These are phyloP conservation scores for Ophthalmolycus amberensis DNA, from an alignment of 2,113 vertebrate species.

Conservation along the genomic window DNA sequence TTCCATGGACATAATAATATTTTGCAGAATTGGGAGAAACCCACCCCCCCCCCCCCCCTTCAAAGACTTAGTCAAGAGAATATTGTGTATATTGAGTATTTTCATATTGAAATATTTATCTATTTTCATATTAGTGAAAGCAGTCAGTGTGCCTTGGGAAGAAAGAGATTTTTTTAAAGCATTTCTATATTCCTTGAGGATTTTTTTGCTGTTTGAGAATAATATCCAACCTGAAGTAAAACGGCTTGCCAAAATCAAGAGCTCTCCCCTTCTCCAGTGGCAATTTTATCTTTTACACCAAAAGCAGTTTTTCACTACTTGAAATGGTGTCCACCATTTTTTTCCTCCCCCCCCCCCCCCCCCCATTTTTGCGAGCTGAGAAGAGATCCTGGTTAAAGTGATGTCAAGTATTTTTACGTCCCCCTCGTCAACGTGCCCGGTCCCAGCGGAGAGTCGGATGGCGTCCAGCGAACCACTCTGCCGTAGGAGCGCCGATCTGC, in stretches of 20 bases:
- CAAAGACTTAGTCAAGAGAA: constrained; percentile 79
- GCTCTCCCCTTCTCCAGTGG: constrained; percentile 50
- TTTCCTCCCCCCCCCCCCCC: constrained; percentile 21
- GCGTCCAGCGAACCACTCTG: constrained; percentile 40
- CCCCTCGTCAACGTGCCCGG: constrained; percentile 29
- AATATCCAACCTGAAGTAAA: constrained; percentile 56
- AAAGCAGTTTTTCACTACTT: constrained; percentile 43
- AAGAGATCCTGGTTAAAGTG: constrained; percentile 58
- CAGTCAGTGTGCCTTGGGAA: constrained; percentile 78
- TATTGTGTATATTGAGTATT: constrained; percentile 79
- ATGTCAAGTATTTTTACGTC: constrained; percentile 26
- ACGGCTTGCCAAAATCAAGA: constrained; percentile 57
- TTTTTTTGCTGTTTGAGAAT: constrained; percentile 63
- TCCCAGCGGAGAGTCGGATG: constrained; percentile 46
- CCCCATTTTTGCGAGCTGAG: constrained; percentile 57
- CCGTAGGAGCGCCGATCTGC: constrained; percentile 38
- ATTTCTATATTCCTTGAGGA: constrained; percentile 67
- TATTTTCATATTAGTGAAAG: constrained; percentile 80
- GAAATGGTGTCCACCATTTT: constrained; percentile 50
- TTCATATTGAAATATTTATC: constrained; percentile 78
- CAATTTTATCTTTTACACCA: constrained; percentile 5
- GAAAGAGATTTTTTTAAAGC: constrained; percentile 58
- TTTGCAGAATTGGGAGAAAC: constrained; percentile 69
- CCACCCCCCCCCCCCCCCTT: constrained; percentile 23
- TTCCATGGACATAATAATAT: constrained; percentile 77